phyloP scores from a whole-genome alignment of 2,113 vertebrate genomes.

The Ceyx cyanopectus region DNA sequence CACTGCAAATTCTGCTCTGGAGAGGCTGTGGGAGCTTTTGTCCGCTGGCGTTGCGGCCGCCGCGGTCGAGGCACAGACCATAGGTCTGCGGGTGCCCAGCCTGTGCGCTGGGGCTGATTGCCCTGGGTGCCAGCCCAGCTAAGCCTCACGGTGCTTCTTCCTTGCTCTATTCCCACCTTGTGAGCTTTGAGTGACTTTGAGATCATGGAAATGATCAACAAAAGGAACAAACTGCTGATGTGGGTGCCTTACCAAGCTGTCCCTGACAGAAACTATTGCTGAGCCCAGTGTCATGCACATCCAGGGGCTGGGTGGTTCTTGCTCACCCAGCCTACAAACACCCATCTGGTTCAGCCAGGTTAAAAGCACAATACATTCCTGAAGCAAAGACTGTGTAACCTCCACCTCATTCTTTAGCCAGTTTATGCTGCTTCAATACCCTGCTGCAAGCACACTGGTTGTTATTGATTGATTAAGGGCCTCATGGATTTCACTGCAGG shows the following conservation, averaged over 20 bases:
- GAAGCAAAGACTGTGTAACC: background rate
- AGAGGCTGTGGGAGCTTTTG: slow-evolving; percentile 1
- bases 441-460: background rate
- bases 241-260: background rate
- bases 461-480: background rate
- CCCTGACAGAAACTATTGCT: background rate
- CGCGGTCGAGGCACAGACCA: background rate
- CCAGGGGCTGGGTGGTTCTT: background rate
- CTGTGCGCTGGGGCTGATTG: background rate
- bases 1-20: background rate
- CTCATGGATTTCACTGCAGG: background rate
- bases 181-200: background rate
- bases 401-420: background rate
- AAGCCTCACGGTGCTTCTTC: fast-evolving
- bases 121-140: background rate
- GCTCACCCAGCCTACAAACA: background rate
- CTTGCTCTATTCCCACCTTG: background rate
- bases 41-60: fast-evolving
- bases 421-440: background rate
- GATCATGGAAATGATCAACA: slow-evolving; percentile 3
- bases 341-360: background rate
- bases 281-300: background rate
- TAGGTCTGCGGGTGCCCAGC: background rate
- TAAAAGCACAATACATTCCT: background rate
- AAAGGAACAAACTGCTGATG: fast-evolving